Percentiles rank a stretch among this genome's conserved stretches.
Conservation (phyloP, 2,113 vertebrate genomes). For the Oreocharis arfaki region DNA sequence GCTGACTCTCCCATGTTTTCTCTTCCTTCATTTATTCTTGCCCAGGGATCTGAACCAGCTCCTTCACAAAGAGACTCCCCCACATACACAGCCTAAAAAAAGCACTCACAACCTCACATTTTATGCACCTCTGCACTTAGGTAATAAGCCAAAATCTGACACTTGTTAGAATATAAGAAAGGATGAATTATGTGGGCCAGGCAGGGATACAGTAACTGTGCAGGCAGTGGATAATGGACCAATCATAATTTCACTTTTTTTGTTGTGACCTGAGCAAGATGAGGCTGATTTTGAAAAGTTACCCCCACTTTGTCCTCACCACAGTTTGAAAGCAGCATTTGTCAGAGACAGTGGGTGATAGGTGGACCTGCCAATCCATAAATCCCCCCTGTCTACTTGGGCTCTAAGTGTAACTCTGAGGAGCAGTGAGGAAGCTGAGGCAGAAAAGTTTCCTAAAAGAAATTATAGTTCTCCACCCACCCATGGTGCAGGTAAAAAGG, state of each 20-base stretch:
- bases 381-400: neutral
- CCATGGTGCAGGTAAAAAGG: neutral
- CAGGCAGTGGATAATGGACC: neutral
- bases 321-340: neutral
- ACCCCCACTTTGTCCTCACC: neutral
- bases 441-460: neutral
- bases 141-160: neutral
- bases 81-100: neutral
- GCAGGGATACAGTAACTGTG: accelerated
- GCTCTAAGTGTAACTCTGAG: neutral
- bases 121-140: neutral
- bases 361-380: neutral
- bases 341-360: neutral
- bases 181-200: neutral
- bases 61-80: neutral
- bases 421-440: neutral
- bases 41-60: neutral
- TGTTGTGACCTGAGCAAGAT: neutral
- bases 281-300: neutral
- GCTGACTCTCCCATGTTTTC: neutral
- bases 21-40: neutral
- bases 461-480: neutral
- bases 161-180: neutral
- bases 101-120: neutral
- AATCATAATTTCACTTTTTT: neutral